Evolutionary conservation across 2,888 invertebrate genomes (phyloP).

Genomic region (Habrosyne pyritoides): DNA sequence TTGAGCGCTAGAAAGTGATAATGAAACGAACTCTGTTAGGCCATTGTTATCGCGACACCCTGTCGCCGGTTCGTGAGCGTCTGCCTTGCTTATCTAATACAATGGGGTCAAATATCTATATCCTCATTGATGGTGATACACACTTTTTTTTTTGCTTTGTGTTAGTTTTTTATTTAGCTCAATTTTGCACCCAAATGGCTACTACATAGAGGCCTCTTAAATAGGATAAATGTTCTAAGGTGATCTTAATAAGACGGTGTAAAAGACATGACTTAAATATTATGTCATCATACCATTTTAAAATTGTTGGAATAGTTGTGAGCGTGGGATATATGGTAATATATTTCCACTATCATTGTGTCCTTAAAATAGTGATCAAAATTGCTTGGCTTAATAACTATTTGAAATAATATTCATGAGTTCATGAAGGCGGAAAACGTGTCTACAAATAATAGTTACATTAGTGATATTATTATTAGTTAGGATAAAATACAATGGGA

Average conservation of each 20-base stretch:
- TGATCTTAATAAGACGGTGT: not conserved
- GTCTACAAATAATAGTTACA: slow-evolving; percentile 21
- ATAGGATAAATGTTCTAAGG: not conserved
- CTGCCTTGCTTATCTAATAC: slow-evolving; percentile 39
- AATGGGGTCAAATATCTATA: slow-evolving; percentile 29
- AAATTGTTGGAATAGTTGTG: not conserved
- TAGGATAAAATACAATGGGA: slow-evolving; percentile 13
- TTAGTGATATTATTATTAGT: slow-evolving; percentile 28
- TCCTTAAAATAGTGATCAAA: not conserved
- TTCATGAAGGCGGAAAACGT: slow-evolving; percentile 39
- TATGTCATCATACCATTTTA: slow-evolving; percentile 1
- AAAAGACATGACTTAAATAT: too few relatives aligned
- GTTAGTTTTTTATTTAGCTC: not conserved
- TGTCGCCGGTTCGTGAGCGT: slow-evolving; percentile 15
- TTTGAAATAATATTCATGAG: slow-evolving; percentile 28
- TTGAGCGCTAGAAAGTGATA: slow-evolving; percentile 45
- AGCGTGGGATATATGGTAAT: not conserved
- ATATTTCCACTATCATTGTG: not conserved
- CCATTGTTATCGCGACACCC: slow-evolving; percentile 38
- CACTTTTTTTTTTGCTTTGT: not conserved
- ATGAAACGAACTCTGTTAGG: slow-evolving; percentile 34
- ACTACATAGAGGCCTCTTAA: too few relatives aligned
- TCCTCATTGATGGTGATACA: not conserved
- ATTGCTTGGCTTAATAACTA: not conserved
- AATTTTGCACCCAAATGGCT: not conserved